phyloP scores from a whole-genome alignment of 1,140 invertebrate species.

The Paraescarpia echinospica region DNA sequence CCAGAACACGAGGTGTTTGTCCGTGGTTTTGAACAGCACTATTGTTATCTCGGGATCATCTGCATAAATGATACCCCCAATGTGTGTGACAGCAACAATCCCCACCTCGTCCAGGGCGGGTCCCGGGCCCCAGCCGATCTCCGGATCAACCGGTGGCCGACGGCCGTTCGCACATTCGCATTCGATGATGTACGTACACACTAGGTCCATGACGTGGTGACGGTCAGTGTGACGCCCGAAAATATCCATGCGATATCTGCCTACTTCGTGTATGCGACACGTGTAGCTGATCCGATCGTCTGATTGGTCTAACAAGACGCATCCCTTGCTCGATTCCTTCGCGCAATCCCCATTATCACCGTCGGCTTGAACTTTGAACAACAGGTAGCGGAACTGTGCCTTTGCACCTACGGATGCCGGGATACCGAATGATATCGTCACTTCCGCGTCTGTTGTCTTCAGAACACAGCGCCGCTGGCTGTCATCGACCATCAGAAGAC shows the following conservation, averaged over 20 bases:
- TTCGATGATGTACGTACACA: slow-evolving; percentile 50
- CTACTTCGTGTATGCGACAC: neutral
- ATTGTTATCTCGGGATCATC: slow-evolving; percentile 36
- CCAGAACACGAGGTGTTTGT: slow-evolving; percentile 39
- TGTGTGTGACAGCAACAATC: slow-evolving; percentile 47
- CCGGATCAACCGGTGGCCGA: slow-evolving; percentile 48
- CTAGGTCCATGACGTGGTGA: neutral
- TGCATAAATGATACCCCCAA: slow-evolving; percentile 21
- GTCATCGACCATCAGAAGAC: slow-evolving; percentile 33
- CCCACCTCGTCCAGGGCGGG: slow-evolving; percentile 43
- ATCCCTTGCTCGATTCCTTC: slow-evolving; percentile 36
- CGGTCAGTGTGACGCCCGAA: slow-evolving; percentile 2
- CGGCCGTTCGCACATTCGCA: slow-evolving; percentile 43
- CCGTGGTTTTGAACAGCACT: slow-evolving; percentile 35
- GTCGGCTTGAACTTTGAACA: slow-evolving; percentile 36
- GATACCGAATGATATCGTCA: slow-evolving; percentile 41
- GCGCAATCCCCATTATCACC: slow-evolving; percentile 27
- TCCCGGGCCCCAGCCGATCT: slow-evolving; percentile 52
- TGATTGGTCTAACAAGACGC: neutral
- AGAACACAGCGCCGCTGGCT: slow-evolving; percentile 41
- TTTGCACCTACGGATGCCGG: slow-evolving; percentile 36
- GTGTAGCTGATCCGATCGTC: slow-evolving; percentile 8
- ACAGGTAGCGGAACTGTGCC: slow-evolving; percentile 51
- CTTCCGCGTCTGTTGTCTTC: slow-evolving; percentile 41
- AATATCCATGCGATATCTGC: slow-evolving; percentile 14